Evolutionary conservation across 37 sponge, comb jelly and placozoan genomes (phyloP).

Genomic region (Ianthella basta): DNA sequence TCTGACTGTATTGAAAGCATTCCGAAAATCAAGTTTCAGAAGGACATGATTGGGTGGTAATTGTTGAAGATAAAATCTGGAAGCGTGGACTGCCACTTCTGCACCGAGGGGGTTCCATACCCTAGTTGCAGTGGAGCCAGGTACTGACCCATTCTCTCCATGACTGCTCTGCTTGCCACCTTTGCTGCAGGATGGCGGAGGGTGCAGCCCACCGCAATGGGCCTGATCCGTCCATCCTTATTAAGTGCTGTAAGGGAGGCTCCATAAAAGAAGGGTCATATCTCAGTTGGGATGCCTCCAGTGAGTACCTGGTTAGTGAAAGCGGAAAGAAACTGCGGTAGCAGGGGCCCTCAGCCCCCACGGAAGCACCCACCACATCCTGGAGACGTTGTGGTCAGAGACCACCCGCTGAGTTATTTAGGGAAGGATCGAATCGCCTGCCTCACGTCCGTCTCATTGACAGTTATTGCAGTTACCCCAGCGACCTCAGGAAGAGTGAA

Average conservation of each 20-base stretch:
- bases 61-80: too few relatives aligned
- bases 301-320: neutral
- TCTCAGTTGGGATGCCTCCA: neutral
- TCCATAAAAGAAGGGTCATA: neutral
- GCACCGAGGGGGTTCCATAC: conserved; percentile 9
- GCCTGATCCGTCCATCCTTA: neutral
- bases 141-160: conserved; percentile 9
- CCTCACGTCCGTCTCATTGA: neutral
- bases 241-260: neutral
- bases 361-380: neutral
- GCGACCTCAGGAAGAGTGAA: too few relatives aligned
- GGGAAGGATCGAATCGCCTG: conserved; percentile 1
- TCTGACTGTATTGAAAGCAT: too few relatives aligned
- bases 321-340: neutral
- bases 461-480: neutral
- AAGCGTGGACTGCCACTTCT: too few relatives aligned
- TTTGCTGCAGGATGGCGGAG: neutral
- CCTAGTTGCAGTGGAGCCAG: neutral
- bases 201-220: conserved; percentile 5
- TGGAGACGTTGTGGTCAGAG: conserved; percentile 14
- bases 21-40: too few relatives aligned
- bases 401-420: neutral
- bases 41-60: too few relatives aligned
- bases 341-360: neutral
- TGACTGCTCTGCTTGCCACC: neutral